phyloP scores from a whole-genome alignment of 2,113 vertebrate genomes.

The Sebastes schlegelii region DNA sequence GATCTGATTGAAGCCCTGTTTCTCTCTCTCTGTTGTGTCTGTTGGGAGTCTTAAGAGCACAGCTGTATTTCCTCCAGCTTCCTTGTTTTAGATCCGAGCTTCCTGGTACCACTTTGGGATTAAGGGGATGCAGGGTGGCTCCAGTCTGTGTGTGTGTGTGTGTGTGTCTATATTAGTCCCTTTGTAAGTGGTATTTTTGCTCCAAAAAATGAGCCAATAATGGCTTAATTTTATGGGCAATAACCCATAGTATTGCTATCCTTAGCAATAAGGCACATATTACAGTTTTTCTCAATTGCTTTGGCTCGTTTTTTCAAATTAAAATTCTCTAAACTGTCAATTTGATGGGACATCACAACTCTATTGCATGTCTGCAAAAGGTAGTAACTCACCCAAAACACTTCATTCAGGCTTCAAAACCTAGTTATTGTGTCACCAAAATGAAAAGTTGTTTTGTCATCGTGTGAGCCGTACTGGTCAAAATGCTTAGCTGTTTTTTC shows the following conservation, averaged over 20 bases:
- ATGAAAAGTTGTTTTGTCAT: too few relatives aligned
- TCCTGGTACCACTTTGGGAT: constrained; percentile 61
- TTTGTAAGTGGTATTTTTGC: background rate
- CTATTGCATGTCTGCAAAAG: too few relatives aligned
- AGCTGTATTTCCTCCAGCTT: constrained; percentile 63
- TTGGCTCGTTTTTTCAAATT: too few relatives aligned
- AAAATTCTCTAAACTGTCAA: too few relatives aligned
- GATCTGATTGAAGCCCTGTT: constrained; percentile 60
- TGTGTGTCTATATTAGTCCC: background rate
- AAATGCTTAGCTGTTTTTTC: too few relatives aligned
- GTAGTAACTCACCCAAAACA: too few relatives aligned
- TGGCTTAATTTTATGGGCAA: background rate
- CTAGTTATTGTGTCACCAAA: too few relatives aligned
- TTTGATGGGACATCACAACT: too few relatives aligned
- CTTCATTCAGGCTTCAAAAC: too few relatives aligned
- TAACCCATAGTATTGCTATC: background rate
- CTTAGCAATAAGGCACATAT: background rate
- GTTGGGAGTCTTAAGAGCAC: constrained; percentile 37
- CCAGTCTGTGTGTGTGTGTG: background rate
- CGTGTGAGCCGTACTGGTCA: too few relatives aligned
- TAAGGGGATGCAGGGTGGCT: constrained; percentile 18
- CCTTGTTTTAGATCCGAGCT: constrained; percentile 70
- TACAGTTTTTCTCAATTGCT: too few relatives aligned
- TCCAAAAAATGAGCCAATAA: background rate
- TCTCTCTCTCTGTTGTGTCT: constrained; percentile 61